Evolutionary conservation across 2,888 invertebrate genomes (phyloP).

Genomic region (Drosophila colorata): DNA sequence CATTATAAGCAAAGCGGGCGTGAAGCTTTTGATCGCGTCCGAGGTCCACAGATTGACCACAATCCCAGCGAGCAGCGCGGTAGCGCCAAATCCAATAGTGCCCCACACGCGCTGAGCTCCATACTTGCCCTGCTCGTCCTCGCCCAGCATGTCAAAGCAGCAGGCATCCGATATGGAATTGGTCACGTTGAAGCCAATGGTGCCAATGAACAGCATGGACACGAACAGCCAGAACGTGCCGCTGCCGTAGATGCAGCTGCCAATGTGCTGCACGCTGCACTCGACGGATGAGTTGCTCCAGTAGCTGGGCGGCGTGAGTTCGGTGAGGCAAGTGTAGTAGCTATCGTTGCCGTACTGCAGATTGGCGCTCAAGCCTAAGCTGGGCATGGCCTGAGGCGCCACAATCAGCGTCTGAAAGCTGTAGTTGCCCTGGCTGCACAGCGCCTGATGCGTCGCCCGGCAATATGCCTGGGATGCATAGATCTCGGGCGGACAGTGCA

Average conservation of each 20-base stretch:
- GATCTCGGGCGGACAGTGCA: constrained; percentile 50
- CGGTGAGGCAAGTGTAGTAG: constrained; percentile 46
- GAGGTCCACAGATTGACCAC: constrained; percentile 89
- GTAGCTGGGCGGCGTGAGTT: constrained; percentile 1
- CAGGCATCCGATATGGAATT: constrained; percentile 96
- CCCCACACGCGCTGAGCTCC: constrained; percentile 94
- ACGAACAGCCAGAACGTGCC: constrained; percentile 91
- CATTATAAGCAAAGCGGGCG: constrained; percentile 90
- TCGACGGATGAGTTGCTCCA: constrained; percentile 29
- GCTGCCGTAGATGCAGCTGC: constrained; percentile 87
- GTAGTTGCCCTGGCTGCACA: constrained; percentile 40
- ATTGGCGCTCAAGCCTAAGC: constrained; percentile 33
- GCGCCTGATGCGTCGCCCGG: constrained; percentile 52
- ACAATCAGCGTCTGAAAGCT: constrained; percentile 58
- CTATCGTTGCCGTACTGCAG: constrained; percentile 48
- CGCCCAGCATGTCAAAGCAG: constrained; percentile 94
- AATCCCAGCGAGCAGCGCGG: constrained; percentile 90
- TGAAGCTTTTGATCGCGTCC: constrained; percentile 87
- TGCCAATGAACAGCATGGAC: constrained; percentile 90
- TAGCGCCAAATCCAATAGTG: constrained; percentile 91
- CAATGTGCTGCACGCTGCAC: constrained; percentile 54
- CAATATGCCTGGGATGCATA: constrained; percentile 40
- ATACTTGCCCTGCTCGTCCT: constrained; percentile 89
- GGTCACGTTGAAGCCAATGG: constrained; percentile 93
- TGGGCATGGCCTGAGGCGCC: constrained; percentile 22